These are phyloP conservation scores for Caenorhabditis brenneri DNA, from an alignment of 1,140 invertebrate species.

Conservation along the genomic window DNA sequence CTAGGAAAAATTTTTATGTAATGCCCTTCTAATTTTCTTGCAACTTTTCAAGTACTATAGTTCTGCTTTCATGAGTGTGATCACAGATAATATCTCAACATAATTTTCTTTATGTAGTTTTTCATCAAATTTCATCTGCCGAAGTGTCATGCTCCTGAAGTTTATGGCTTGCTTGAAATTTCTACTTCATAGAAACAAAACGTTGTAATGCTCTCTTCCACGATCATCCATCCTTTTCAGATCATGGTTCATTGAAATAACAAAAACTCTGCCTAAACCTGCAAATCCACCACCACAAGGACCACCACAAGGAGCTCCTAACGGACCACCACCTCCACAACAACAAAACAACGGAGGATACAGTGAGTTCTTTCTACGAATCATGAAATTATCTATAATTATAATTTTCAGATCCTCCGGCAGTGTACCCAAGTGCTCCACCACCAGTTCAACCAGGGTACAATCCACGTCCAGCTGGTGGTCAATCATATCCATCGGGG, in stretches of 20 bases:
- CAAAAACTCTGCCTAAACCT: conserved; percentile 55
- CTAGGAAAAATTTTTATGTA: too few relatives aligned
- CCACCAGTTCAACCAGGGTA: conserved; percentile 48
- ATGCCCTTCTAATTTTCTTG: too few relatives aligned
- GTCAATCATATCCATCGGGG: conserved; percentile 5
- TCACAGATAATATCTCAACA: too few relatives aligned
- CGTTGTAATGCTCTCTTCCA: background rate
- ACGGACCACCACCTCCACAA: background rate
- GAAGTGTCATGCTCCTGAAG: too few relatives aligned
- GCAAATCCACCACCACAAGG: conserved; percentile 40
- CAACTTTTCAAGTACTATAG: too few relatives aligned
- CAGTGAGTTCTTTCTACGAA: conserved; percentile 24
- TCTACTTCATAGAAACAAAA: too few relatives aligned
- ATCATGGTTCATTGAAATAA: conserved; percentile 56
- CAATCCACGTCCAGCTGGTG: background rate
- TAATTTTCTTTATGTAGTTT: too few relatives aligned
- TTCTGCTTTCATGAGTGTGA: too few relatives aligned
- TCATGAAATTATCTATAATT: background rate
- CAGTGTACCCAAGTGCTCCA: conserved; percentile 47
- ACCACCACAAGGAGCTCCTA: conserved; percentile 28
- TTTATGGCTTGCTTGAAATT: too few relatives aligned
- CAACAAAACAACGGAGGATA: conserved; percentile 46
- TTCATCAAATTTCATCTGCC: too few relatives aligned
- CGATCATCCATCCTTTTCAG: background rate
- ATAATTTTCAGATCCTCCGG: conserved; percentile 46